Conservation (phyloP, 2,888 invertebrate genomes). For the Chirona hameri region DNA sequence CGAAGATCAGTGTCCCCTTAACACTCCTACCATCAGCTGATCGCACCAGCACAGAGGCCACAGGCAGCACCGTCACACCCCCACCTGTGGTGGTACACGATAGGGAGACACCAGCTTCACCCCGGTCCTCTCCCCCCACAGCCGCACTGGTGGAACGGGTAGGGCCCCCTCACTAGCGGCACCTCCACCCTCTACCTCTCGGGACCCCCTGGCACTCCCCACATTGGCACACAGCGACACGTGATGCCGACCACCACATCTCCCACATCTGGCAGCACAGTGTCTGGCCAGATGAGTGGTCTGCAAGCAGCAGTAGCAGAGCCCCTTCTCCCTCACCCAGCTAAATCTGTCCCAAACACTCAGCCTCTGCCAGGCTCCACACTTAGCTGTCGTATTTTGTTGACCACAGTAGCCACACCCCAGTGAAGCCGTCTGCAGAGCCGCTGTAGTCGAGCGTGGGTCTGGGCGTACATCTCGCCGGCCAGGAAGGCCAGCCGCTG, state of each 20-base stretch:
- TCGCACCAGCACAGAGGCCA: no score
- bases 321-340: not conserved
- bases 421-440: not conserved
- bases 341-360: not conserved
- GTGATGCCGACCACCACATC: no score
- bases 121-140: no score
- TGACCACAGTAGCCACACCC: not conserved
- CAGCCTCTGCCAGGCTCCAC: not conserved
- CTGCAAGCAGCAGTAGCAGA: not conserved
- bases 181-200: no score
- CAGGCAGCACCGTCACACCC: no score
- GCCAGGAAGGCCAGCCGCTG: not conserved
- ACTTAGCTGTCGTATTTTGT: not conserved
- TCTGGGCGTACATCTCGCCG: not conserved
- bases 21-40: no score
- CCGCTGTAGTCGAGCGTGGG: not conserved
- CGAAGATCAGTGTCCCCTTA: not conserved
- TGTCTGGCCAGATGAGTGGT: not conserved
- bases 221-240: no score
- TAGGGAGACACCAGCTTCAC: no score
- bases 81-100: no score
- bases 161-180: no score
- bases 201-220: no score
- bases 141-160: no score
- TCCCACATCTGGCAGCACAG: not conserved